Evolutionary conservation across 2,113 vertebrate species (phyloP).

Genomic region (Delphinapterus leucas): DNA sequence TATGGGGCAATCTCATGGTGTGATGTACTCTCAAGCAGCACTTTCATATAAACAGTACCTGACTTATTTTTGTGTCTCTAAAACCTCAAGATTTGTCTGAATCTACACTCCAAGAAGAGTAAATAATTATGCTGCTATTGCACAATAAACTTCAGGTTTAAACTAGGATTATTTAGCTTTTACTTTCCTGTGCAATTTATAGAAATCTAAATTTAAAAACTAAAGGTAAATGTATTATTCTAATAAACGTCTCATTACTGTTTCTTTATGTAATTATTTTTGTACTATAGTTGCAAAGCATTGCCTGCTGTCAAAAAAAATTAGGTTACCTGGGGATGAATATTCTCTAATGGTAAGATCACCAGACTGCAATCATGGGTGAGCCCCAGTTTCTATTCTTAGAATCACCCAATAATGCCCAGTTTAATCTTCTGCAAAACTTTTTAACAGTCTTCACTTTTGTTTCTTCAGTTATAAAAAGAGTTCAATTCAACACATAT

Average conservation of each 20-base stretch:
- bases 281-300: neutral
- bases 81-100: neutral
- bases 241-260: neutral
- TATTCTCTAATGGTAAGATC: slow-evolving; percentile 47
- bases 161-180: neutral
- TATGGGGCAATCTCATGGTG: neutral
- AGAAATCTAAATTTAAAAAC: neutral
- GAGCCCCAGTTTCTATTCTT: slow-evolving; percentile 63
- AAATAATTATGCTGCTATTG: neutral
- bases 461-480: slow-evolving; percentile 4
- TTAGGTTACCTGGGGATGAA: slow-evolving; percentile 65
- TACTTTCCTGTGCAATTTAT: neutral
- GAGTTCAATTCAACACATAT: neutral
- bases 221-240: neutral
- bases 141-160: neutral
- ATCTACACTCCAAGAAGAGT: neutral
- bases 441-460: slow-evolving; percentile 1
- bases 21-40: neutral
- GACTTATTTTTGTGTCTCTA: neutral
- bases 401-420: slow-evolving; percentile 34
- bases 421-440: slow-evolving; percentile 29
- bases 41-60: neutral
- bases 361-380: slow-evolving; percentile 40
- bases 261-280: slow-evolving; percentile 52
- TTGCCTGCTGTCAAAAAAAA: slow-evolving; percentile 65